phyloP scores from a whole-genome alignment of 1,140 invertebrate genomes.

The Galendromus occidentalis region DNA sequence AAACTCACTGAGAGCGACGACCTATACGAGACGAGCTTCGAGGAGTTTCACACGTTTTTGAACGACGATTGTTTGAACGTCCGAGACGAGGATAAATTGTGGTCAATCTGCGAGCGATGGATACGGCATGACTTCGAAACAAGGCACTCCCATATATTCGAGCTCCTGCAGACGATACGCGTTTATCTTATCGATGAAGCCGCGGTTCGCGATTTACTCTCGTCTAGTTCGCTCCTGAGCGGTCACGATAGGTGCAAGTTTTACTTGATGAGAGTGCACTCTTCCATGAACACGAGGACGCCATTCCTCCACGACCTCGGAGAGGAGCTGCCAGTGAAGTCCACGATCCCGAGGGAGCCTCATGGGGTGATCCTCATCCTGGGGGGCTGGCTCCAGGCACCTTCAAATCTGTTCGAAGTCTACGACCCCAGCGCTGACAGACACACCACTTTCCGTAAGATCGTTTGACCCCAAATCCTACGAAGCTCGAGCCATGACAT shows the following conservation, averaged over 20 bases:
- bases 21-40: conserved; percentile 32
- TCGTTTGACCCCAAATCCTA: conserved; percentile 38
- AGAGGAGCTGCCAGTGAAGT: not conserved
- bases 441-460: not conserved
- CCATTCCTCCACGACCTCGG: conserved; percentile 26
- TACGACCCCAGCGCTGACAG: conserved; percentile 1
- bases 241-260: conserved; percentile 22
- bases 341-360: not conserved
- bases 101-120: conserved; percentile 43
- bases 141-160: conserved; percentile 33
- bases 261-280: conserved; percentile 20
- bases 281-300: conserved; percentile 27
- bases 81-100: conserved; percentile 41
- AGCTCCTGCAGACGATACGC: conserved; percentile 40
- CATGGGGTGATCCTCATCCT: not conserved
- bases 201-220: conserved; percentile 40
- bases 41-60: conserved; percentile 36
- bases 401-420: not conserved
- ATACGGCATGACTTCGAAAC: conserved; percentile 33
- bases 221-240: conserved; percentile 22
- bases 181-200: conserved; percentile 42
- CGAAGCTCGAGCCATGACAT: conserved; percentile 27
- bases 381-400: conserved; percentile 3
- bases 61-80: conserved; percentile 47
- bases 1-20: conserved; percentile 21